Evolutionary conservation across 1,140 invertebrate genomes (phyloP).

Genomic region (Polypedilum pembai): DNA sequence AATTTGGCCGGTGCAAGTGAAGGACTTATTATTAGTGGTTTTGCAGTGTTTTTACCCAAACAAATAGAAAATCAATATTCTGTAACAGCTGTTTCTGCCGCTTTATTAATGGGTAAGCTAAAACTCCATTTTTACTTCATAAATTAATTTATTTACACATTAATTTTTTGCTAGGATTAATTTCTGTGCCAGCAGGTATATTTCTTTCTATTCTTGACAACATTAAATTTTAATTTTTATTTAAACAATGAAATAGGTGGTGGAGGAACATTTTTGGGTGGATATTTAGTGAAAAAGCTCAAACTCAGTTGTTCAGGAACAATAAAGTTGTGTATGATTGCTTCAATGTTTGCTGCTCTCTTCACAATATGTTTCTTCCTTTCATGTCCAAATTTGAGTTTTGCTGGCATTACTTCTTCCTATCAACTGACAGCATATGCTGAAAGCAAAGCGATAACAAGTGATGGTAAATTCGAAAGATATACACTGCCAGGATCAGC

Average conservation of each 20-base stretch:
- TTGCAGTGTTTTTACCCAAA: constrained; percentile 76
- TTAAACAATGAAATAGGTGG: constrained; percentile 48
- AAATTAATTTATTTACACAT: neutral
- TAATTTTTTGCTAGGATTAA: constrained; percentile 48
- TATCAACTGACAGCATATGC: constrained; percentile 40
- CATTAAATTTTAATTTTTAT: no score
- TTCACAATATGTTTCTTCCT: constrained; percentile 61
- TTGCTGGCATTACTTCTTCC: constrained; percentile 62
- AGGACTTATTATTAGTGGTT: constrained; percentile 67
- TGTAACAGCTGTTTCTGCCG: constrained; percentile 61
- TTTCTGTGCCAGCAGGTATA: constrained; percentile 55
- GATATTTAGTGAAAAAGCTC: constrained; percentile 67
- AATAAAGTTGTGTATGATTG: constrained; percentile 61
- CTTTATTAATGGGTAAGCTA: constrained; percentile 62
- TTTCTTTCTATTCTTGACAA: neutral
- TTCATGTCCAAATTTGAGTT: constrained; percentile 63
- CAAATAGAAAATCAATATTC: constrained; percentile 78
- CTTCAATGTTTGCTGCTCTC: constrained; percentile 51
- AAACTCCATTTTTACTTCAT: constrained; percentile 11
- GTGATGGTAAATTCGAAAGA: constrained; percentile 30
- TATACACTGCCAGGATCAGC: neutral
- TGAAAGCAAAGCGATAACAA: neutral
- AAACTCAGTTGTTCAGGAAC: constrained; percentile 66
- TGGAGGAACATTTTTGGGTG: constrained; percentile 72
- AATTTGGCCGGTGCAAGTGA: constrained; percentile 71